phyloP scores from a whole-genome alignment of 2,113 vertebrate genomes.

The Dipodomys stephensi region DNA sequence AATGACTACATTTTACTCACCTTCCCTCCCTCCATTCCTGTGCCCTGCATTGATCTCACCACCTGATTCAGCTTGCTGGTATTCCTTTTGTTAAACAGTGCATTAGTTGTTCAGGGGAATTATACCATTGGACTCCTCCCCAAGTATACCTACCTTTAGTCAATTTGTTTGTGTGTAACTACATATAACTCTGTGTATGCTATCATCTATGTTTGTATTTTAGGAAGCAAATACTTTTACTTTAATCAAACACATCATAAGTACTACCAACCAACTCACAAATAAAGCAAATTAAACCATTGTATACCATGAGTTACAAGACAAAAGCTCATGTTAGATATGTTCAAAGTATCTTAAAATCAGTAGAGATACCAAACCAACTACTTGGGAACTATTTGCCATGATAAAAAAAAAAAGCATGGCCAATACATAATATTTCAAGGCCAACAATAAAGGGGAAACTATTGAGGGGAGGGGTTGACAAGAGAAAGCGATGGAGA shows the following conservation, averaged over 20 bases:
- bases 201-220: neutral
- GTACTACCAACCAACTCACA: neutral
- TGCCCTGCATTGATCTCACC: too few species aligned
- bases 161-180: too few species aligned
- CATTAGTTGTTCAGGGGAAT: too few species aligned
- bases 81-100: too few species aligned
- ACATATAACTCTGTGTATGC: too few species aligned
- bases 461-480: neutral
- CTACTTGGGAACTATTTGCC: neutral
- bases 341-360: neutral
- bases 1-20: too few species aligned
- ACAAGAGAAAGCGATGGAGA: neutral
- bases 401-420: constrained; percentile 1
- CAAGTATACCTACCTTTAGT: too few species aligned
- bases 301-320: neutral
- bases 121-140: too few species aligned
- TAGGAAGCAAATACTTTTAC: neutral
- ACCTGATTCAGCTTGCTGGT: too few species aligned
- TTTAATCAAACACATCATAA: neutral
- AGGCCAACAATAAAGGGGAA: neutral
- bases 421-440: neutral
- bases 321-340: neutral
- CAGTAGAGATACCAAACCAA: neutral
- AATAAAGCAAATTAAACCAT: constrained; percentile 41
- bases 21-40: too few species aligned